phyloP scores from a whole-genome alignment of 2,113 vertebrate species.

The Lutjanus erythropterus region DNA sequence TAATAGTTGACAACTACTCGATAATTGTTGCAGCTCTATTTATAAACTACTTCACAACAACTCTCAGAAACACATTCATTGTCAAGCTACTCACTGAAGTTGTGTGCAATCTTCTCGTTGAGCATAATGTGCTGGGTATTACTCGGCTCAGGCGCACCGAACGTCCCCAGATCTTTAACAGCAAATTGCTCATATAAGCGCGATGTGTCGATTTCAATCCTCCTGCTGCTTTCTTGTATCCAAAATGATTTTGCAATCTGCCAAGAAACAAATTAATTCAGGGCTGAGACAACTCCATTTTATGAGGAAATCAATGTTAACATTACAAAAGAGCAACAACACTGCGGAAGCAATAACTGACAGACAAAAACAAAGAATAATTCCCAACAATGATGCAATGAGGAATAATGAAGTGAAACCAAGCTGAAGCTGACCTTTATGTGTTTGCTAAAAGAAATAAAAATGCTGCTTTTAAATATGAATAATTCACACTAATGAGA shows the following conservation, averaged over 20 bases:
- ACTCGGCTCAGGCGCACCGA: conserved; percentile 37
- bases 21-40: no score
- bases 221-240: conserved; percentile 67
- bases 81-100: conserved; percentile 85
- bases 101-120: conserved; percentile 82
- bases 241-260: conserved; percentile 88
- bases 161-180: conserved; percentile 58
- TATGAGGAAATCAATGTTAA: conserved; percentile 45
- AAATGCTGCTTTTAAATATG: conserved; percentile 11
- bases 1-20: no score
- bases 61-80: not conserved
- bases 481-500: conserved; percentile 13
- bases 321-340: conserved; percentile 24
- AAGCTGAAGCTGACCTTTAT: conserved; percentile 17
- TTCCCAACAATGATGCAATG: conserved; percentile 22
- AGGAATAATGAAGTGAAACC: conserved; percentile 37
- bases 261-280: conserved; percentile 64
- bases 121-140: conserved; percentile 82
- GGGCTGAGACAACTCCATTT: conserved; percentile 22
- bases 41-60: not conserved
- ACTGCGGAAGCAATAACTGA: not conserved
- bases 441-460: not conserved
- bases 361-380: conserved; percentile 20
- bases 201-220: conserved; percentile 73
- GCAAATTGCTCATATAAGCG: conserved; percentile 82